Percentiles rank a stretch among this genome's conserved stretches.
Evolutionary conservation across 2,888 invertebrate species (phyloP).

Genomic region (Trissoscelio sp.): DNA sequence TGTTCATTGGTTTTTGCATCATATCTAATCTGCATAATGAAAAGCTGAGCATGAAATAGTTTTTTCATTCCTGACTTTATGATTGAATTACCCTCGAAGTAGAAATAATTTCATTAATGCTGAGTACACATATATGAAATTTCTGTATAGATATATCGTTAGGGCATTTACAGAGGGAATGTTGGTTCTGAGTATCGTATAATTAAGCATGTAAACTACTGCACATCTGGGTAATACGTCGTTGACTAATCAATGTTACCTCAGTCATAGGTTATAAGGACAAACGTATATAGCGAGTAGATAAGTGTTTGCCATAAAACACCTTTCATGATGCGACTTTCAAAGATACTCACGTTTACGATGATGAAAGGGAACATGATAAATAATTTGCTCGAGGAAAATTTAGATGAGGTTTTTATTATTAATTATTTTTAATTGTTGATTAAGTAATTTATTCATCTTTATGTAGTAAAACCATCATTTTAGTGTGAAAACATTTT

Average conservation of each 20-base stretch:
- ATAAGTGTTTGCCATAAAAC: background rate
- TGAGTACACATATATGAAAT: constrained; percentile 10
- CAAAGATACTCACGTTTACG: background rate
- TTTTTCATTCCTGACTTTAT: constrained; percentile 1
- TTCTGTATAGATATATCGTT: constrained; percentile 36
- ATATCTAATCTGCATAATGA: too few species aligned
- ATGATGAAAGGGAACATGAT: too few species aligned
- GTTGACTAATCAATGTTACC: constrained; percentile 50
- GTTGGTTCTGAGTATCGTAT: constrained; percentile 52
- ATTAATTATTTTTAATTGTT: too few species aligned
- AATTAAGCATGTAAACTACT: constrained; percentile 54
- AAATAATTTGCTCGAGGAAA: too few species aligned
- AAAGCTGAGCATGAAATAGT: background rate
- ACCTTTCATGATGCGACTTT: background rate
- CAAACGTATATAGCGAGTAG: too few species aligned
- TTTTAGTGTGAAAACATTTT: too few species aligned
- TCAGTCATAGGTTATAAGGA: constrained; percentile 37
- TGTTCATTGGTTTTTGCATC: too few species aligned
- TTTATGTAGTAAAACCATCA: too few species aligned
- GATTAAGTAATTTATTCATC: too few species aligned
- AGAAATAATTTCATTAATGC: constrained; percentile 52
- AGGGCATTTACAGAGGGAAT: constrained; percentile 41
- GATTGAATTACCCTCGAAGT: constrained; percentile 6
- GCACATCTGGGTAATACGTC: constrained; percentile 47
- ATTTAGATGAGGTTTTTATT: too few species aligned